phyloP scores from a whole-genome alignment of 2,888 invertebrate genomes.

The Blera fallax region DNA sequence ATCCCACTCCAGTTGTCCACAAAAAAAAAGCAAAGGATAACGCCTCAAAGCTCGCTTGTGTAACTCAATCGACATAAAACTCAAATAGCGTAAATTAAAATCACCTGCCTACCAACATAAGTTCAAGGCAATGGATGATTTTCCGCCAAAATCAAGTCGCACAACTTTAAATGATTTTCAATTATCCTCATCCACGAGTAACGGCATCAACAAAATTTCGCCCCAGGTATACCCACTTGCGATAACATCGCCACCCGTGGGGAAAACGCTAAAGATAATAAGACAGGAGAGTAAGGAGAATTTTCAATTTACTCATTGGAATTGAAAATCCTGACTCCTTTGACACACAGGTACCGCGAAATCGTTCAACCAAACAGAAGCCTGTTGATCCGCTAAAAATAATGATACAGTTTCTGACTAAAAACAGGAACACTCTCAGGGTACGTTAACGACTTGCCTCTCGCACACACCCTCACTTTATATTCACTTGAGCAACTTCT shows the following conservation, averaged over 20 bases:
- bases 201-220: neutral
- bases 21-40: neutral
- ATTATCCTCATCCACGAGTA: conserved; percentile 18
- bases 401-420: conserved; percentile 11
- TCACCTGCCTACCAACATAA: neutral
- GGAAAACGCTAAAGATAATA: neutral
- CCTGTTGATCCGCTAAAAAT: conserved; percentile 50
- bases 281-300: neutral
- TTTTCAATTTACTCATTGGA: conserved; percentile 50
- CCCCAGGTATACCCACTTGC: neutral
- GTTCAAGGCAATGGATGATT: conserved; percentile 4
- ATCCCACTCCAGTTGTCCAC: neutral
- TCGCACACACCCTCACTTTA: neutral
- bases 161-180: conserved; percentile 30
- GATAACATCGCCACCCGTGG: neutral
- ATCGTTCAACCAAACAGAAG: conserved; percentile 32
- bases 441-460: neutral
- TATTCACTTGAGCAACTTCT: conserved; percentile 4
- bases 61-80: neutral
- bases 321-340: conserved; percentile 54
- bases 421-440: neutral
- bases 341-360: conserved; percentile 4
- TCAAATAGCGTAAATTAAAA: neutral
- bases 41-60: neutral
- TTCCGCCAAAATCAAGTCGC: conserved; percentile 12